phyloP scores from a whole-genome alignment of 2,113 vertebrate species.

The Ascaphus truei region DNA sequence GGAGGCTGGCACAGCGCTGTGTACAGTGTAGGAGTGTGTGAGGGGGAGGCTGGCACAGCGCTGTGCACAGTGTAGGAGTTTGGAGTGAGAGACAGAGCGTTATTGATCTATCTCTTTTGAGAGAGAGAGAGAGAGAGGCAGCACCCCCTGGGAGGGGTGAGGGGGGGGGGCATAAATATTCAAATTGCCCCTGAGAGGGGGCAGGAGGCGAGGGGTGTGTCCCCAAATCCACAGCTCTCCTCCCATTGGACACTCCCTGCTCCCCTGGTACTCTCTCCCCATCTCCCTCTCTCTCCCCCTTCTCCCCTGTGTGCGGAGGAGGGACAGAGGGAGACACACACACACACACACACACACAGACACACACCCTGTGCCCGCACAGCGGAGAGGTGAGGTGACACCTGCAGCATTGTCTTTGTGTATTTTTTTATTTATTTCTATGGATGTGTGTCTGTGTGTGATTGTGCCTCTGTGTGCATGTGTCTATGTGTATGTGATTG shows the following conservation, averaged over 20 bases:
- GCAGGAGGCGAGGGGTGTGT: neutral
- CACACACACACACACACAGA: neutral
- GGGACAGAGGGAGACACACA: neutral
- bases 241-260: slow-evolving; percentile 12
- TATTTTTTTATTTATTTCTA: neutral
- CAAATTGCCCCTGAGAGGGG: neutral
- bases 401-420: neutral
- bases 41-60: neutral
- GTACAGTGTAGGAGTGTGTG: slow-evolving; percentile 14
- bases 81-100: neutral
- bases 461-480: neutral
- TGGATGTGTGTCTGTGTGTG: neutral
- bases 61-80: slow-evolving; percentile 2
- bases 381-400: neutral
- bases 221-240: neutral
- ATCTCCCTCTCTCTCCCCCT: slow-evolving; percentile 4
- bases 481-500: neutral
- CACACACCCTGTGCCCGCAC: too few species aligned
- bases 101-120: slow-evolving; percentile 8
- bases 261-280: slow-evolving; percentile 17
- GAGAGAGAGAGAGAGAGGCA: neutral
- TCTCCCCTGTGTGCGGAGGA: neutral
- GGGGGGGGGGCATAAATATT: slow-evolving; percentile 32
- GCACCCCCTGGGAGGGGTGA: slow-evolving; percentile 5
- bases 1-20: neutral